phyloP scores from a whole-genome alignment of 1,140 invertebrate species.

The Lepidostoma basale region DNA sequence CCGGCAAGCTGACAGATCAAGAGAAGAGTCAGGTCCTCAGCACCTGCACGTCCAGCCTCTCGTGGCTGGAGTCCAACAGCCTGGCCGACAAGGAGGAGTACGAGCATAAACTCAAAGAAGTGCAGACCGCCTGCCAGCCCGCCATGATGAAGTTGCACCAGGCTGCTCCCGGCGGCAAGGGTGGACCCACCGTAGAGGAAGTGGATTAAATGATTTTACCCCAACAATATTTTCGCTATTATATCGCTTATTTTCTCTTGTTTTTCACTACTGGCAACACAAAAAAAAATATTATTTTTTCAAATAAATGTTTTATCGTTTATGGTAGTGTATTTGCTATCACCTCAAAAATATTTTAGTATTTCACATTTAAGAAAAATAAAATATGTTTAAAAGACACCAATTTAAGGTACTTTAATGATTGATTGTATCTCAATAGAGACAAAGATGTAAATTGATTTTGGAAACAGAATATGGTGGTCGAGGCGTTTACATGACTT shows the following conservation, averaged over 20 bases:
- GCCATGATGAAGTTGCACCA: slow-evolving; percentile 80
- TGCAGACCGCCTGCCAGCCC: slow-evolving; percentile 73
- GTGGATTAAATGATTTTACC: slow-evolving; percentile 60
- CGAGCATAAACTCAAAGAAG: slow-evolving; percentile 74
- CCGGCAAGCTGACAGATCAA: slow-evolving; percentile 64
- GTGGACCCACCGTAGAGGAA: slow-evolving; percentile 74
- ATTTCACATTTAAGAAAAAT: too few relatives aligned
- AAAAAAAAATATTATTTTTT: background rate
- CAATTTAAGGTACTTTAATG: too few relatives aligned
- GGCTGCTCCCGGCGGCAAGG: slow-evolving; percentile 51
- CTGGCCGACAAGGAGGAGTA: slow-evolving; percentile 79
- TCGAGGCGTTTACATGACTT: too few relatives aligned
- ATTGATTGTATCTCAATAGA: too few relatives aligned
- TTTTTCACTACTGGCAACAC: background rate
- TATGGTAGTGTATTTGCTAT: too few relatives aligned
- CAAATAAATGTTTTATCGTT: too few relatives aligned
- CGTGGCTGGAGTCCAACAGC: slow-evolving; percentile 67
- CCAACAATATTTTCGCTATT: too few relatives aligned
- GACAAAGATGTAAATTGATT: too few relatives aligned
- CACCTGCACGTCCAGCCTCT: slow-evolving; percentile 62
- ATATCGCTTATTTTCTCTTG: background rate
- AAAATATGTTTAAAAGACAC: too few relatives aligned
- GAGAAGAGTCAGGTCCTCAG: slow-evolving; percentile 68
- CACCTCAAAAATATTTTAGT: too few relatives aligned
- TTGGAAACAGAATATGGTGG: too few relatives aligned